A percentile compares a stretch with the other conserved stretches of the same genome.
Evolutionary conservation across 2,113 vertebrate genomes (phyloP).

Genomic region (Hippocampus guttulatus): DNA sequence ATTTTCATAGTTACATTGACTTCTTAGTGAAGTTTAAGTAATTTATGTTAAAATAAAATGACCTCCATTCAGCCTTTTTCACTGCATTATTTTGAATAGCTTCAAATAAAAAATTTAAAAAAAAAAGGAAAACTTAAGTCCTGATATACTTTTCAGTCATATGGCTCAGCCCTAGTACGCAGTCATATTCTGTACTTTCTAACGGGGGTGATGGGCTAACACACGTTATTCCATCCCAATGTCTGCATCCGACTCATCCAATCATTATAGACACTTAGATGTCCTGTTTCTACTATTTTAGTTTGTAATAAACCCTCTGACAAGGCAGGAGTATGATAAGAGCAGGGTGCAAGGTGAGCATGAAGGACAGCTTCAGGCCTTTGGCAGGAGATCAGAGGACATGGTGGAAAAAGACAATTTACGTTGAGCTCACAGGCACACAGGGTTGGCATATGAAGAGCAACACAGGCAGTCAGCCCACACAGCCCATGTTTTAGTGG

Average conservation of each 20-base stretch:
- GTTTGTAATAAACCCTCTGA: conserved; percentile 3
- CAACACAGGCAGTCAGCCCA: conserved; percentile 8
- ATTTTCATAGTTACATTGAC: too few relatives aligned
- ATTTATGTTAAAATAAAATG: too few relatives aligned
- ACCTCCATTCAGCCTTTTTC: too few relatives aligned
- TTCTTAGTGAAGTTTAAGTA: too few relatives aligned
- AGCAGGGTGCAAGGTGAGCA: conserved; percentile 16
- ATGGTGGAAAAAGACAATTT: conserved; percentile 26
- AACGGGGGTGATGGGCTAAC: background rate
- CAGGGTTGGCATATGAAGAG: conserved; percentile 21
- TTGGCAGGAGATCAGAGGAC: conserved; percentile 46
- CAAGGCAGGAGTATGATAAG: conserved; percentile 11
- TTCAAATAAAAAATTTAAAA: too few relatives aligned
- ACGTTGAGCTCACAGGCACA: conserved; percentile 5
- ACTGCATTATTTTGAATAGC: too few relatives aligned
- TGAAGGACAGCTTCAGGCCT: conserved; percentile 17
- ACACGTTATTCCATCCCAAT: background rate
- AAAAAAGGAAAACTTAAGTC: too few relatives aligned
- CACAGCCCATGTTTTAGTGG: background rate
- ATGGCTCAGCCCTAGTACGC: too few relatives aligned
- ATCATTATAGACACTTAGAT: background rate
- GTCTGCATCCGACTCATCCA: background rate
- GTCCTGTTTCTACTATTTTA: background rate
- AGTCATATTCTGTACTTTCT: background rate
- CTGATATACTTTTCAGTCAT: too few relatives aligned